These are phyloP conservation scores for Drosophila willistoni DNA, from an alignment of 1,140 invertebrate genomes.

Conservation along the genomic window DNA sequence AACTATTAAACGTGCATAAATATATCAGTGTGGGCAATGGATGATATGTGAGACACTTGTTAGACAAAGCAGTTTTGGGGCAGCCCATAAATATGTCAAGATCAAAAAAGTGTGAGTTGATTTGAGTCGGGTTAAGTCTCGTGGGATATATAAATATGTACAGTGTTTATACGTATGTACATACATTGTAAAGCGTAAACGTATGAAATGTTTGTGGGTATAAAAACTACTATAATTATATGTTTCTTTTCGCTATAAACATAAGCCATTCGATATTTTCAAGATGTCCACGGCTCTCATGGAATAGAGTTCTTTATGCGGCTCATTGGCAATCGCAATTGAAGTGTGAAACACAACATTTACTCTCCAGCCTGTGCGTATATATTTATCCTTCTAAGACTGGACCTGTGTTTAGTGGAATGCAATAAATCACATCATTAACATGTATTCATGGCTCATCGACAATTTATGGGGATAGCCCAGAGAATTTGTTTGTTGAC, in stretches of 20 bases:
- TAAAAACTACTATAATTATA: conserved; percentile 53
- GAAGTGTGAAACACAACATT: conserved; percentile 72
- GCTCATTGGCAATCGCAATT: conserved; percentile 59
- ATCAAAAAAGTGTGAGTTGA: conserved; percentile 46
- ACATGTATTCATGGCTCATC: conserved; percentile 52
- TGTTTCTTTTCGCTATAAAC: conserved; percentile 55
- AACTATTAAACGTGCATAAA: conserved; percentile 80
- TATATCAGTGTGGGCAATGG: conserved; percentile 50
- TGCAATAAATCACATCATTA: conserved; percentile 77
- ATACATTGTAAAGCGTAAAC: background rate
- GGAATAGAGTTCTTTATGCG: conserved; percentile 32
- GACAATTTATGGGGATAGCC: conserved; percentile 57
- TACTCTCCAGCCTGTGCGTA: conserved; percentile 25
- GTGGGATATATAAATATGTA: conserved; percentile 60
- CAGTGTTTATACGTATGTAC: conserved; percentile 12
- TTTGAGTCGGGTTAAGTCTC: conserved; percentile 42
- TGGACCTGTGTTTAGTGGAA: conserved; percentile 42
- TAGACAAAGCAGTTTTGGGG: conserved; percentile 60
- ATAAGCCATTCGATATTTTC: conserved; percentile 45
- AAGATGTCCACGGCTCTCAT: conserved; percentile 9
- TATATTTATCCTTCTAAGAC: conserved; percentile 7
- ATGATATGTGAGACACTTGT: conserved; percentile 64
- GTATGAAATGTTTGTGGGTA: conserved; percentile 9
- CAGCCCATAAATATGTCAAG: conserved; percentile 75
- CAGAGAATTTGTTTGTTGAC: conserved; percentile 66